A percentile compares a stretch with the other conserved stretches of the same genome.
phyloP scores from a whole-genome alignment of 2,888 invertebrate species.

The Oscheius sp. region DNA sequence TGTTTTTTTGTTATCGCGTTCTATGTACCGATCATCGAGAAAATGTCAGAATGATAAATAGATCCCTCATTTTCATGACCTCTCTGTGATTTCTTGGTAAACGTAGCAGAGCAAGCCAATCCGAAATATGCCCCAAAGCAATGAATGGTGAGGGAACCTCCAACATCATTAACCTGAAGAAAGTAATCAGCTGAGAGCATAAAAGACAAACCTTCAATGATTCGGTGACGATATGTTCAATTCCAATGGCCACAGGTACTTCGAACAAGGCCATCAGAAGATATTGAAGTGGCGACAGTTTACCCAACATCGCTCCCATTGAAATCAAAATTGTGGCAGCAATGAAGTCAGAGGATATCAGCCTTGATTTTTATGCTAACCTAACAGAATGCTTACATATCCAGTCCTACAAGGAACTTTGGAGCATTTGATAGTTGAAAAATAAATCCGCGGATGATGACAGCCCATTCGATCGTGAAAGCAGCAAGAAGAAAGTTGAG shows the following conservation, averaged over 20 bases:
- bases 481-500: constrained; percentile 85
- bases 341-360: constrained; percentile 72
- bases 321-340: constrained; percentile 74
- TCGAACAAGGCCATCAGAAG: constrained; percentile 72
- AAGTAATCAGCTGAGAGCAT: too few relatives aligned
- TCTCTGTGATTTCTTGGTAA: constrained; percentile 70
- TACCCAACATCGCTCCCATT: constrained; percentile 73
- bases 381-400: constrained; percentile 25
- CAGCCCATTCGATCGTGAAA: constrained; percentile 83
- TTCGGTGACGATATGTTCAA: constrained; percentile 62
- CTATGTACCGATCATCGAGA: constrained; percentile 87
- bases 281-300: constrained; percentile 72
- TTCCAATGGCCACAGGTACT: constrained; percentile 70
- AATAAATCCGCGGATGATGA: constrained; percentile 64
- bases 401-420: constrained; percentile 43
- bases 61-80: constrained; percentile 76
- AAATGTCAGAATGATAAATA: constrained; percentile 85
- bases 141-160: constrained; percentile 92
- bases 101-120: constrained; percentile 82
- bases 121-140: constrained; percentile 95
- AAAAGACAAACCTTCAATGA: constrained; percentile 62
- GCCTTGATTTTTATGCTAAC: constrained; percentile 54
- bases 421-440: background rate
- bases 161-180: constrained; percentile 84
- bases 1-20: background rate